A percentile compares a stretch with the other conserved stretches of the same genome.
Conservation (phyloP, 2,113 vertebrate genomes). For the Tiliqua scincoides region DNA sequence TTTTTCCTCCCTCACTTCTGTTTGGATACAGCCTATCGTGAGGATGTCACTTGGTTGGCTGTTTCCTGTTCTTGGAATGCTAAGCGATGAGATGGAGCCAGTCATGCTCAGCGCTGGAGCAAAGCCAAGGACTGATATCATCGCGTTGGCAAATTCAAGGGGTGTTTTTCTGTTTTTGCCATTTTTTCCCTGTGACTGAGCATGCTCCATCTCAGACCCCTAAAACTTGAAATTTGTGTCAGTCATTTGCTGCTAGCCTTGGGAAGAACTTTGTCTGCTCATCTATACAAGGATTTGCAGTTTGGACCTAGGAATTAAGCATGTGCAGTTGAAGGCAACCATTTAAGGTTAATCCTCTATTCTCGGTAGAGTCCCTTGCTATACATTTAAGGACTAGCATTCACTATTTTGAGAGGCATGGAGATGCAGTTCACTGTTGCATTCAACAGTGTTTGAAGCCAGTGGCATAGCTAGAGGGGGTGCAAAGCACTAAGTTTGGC, state of each 20-base stretch:
- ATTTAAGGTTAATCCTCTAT: neutral
- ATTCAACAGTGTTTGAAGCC: conserved; percentile 5
- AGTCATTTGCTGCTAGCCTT: neutral
- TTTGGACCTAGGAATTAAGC: neutral
- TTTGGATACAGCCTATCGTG: conserved; percentile 9
- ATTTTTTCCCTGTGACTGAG: neutral
- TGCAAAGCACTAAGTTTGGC: too few species aligned
- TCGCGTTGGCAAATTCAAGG: conserved; percentile 2
- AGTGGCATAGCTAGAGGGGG: too few species aligned
- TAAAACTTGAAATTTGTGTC: neutral
- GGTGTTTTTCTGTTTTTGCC: neutral
- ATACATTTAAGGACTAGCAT: neutral
- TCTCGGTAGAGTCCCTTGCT: neutral
- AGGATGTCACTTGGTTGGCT: conserved; percentile 6
- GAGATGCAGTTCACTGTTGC: conserved; percentile 3
- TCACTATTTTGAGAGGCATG: neutral
- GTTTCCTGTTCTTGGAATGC: conserved; percentile 9
- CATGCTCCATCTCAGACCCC: neutral
- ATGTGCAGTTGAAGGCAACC: too few species aligned
- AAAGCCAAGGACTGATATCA: conserved; percentile 29
- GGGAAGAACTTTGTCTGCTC: neutral
- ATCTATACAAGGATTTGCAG: neutral
- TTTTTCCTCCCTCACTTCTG: neutral
- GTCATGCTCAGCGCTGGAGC: neutral
- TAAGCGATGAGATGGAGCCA: neutral